These are phyloP conservation scores for Coreius guichenoti DNA, from an alignment of 2,797 vertebrate genomes.

Conservation along the genomic window DNA sequence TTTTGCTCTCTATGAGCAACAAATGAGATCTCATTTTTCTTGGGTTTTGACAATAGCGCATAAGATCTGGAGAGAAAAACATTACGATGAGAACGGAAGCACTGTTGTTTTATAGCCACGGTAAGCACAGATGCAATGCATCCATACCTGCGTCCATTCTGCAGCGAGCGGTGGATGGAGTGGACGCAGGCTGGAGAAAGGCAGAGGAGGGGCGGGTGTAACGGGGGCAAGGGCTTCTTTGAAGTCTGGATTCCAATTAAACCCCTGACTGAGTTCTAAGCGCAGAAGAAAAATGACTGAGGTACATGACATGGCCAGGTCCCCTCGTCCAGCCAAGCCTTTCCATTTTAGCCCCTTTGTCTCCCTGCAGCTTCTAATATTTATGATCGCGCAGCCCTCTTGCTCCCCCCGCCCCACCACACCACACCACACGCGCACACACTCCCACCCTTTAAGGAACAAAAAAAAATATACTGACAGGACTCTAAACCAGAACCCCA, in stretches of 20 bases:
- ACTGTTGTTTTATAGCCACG: neutral
- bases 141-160: conserved; percentile 36
- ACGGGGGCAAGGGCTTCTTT: conserved; percentile 87
- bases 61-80: conserved; percentile 1
- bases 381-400: conserved; percentile 81
- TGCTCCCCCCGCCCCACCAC: conserved; percentile 39
- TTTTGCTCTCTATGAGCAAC: neutral
- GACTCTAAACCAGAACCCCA: conserved; percentile 70
- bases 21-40: neutral
- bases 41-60: neutral
- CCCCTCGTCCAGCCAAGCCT: conserved; percentile 87
- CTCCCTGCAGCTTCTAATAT: conserved; percentile 88
- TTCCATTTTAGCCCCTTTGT: conserved; percentile 88
- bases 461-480: conserved; percentile 61
- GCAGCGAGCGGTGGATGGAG: conserved; percentile 67
- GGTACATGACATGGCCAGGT: conserved; percentile 93
- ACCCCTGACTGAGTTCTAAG: conserved; percentile 99
- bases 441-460: conserved; percentile 50
- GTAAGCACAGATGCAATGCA: neutral
- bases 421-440: conserved; percentile 24
- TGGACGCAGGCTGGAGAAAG: conserved; percentile 76
- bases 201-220: conserved; percentile 67
- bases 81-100: neutral
- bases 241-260: conserved; percentile 99
- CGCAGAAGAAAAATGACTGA: conserved; percentile 93